Evolutionary conservation across 1,140 invertebrate species (phyloP).

Genomic region (Platyscapa corneri): DNA sequence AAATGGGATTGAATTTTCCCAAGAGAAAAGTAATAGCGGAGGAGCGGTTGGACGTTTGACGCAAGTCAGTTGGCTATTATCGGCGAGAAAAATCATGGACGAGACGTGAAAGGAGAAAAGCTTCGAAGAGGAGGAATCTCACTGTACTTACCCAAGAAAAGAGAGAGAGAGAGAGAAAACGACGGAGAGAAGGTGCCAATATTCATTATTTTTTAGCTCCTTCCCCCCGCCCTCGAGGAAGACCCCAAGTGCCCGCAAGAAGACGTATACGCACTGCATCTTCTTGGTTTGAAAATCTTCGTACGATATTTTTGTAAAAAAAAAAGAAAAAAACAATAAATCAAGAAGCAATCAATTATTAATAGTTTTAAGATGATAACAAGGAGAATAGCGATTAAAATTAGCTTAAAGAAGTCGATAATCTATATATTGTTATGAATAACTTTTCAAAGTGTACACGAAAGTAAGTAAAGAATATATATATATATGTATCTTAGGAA

Average conservation of each 20-base stretch:
- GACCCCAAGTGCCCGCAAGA: slow-evolving; percentile 17
- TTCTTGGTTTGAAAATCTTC: slow-evolving; percentile 35
- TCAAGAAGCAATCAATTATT: slow-evolving; percentile 45
- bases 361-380: slow-evolving; percentile 22
- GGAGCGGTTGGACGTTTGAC: neutral
- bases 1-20: no score
- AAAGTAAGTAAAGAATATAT: slow-evolving; percentile 6
- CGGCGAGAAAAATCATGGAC: slow-evolving; percentile 1
- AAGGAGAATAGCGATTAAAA: neutral
- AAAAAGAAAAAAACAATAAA: neutral
- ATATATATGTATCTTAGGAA: slow-evolving; percentile 1
- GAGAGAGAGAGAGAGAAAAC: slow-evolving; percentile 43
- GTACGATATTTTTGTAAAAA: slow-evolving; percentile 45
- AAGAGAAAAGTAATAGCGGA: neutral
- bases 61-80: neutral
- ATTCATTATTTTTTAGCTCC: slow-evolving; percentile 20
- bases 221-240: slow-evolving; percentile 7
- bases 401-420: slow-evolving; percentile 23
- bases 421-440: slow-evolving; percentile 36
- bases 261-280: slow-evolving; percentile 27
- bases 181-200: slow-evolving; percentile 10
- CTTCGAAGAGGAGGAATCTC: slow-evolving; percentile 49
- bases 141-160: slow-evolving; percentile 48
- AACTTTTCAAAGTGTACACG: slow-evolving; percentile 1
- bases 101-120: neutral